These are phyloP conservation scores for Myotis planiceps DNA, from an alignment of 2,797 vertebrate genomes.

Conservation along the genomic window DNA sequence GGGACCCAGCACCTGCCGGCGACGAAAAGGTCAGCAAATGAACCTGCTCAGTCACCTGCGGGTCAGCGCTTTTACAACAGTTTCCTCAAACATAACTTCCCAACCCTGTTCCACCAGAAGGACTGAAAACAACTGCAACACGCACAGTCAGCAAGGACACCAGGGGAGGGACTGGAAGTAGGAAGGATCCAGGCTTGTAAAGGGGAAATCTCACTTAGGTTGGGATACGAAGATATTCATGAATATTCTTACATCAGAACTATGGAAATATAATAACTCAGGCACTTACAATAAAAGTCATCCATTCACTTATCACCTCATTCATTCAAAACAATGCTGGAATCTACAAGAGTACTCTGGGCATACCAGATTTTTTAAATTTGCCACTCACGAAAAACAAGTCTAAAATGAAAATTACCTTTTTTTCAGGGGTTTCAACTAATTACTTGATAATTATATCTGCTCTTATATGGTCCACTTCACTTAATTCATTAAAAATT, in stretches of 20 bases:
- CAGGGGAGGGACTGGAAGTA: background rate
- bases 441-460: background rate
- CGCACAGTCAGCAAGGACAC: background rate
- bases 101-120: background rate
- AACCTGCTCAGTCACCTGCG: background rate
- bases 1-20: conserved; percentile 93
- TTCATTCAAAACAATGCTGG: background rate
- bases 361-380: background rate
- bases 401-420: background rate
- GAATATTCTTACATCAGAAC: background rate
- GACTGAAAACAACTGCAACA: background rate
- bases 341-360: background rate
- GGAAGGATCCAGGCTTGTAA: background rate
- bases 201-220: background rate
- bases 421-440: background rate
- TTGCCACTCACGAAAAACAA: background rate
- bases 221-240: background rate
- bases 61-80: background rate
- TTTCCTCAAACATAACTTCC: background rate
- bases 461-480: background rate
- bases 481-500: background rate
- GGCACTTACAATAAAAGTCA: background rate
- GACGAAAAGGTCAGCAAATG: background rate
- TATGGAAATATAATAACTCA: background rate
- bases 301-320: background rate